These are phyloP conservation scores for Drosophila histrio DNA, from an alignment of 2,888 invertebrate species.

Conservation along the genomic window DNA sequence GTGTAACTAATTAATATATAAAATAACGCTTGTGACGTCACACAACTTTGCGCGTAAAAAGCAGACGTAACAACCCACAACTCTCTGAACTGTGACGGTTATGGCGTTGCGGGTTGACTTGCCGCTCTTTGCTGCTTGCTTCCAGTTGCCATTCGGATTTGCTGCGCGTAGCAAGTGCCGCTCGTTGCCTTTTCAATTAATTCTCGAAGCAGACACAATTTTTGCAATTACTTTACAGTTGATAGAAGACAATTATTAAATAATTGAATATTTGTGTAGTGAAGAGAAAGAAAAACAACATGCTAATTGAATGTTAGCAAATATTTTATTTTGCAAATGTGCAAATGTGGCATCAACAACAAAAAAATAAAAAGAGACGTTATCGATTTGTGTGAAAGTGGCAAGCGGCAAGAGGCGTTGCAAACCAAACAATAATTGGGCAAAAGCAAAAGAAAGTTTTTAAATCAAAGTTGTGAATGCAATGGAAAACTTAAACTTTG, in stretches of 20 bases:
- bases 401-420: constrained; percentile 29
- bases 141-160: constrained; percentile 66
- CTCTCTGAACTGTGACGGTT: constrained; percentile 23
- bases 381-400: constrained; percentile 75
- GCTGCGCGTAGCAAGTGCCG: constrained; percentile 66
- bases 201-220: constrained; percentile 6
- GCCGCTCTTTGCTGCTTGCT: constrained; percentile 44
- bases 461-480: constrained; percentile 55
- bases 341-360: constrained; percentile 26
- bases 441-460: constrained; percentile 62
- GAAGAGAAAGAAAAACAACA: background rate
- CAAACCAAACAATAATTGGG: constrained; percentile 43
- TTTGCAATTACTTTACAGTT: constrained; percentile 20
- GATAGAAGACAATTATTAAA: constrained; percentile 7
- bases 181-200: constrained; percentile 22
- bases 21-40: constrained; percentile 33
- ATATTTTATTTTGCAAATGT: background rate
- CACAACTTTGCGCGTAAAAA: background rate
- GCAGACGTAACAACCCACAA: constrained; percentile 17
- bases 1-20: background rate
- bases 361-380: constrained; percentile 13
- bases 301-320: constrained; percentile 9
- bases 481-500: constrained; percentile 83
- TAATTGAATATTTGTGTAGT: constrained; percentile 7
- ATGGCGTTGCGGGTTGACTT: constrained; percentile 21